phyloP scores from a whole-genome alignment of 2,797 vertebrate genomes.

The Lycodopsis pacificus region DNA sequence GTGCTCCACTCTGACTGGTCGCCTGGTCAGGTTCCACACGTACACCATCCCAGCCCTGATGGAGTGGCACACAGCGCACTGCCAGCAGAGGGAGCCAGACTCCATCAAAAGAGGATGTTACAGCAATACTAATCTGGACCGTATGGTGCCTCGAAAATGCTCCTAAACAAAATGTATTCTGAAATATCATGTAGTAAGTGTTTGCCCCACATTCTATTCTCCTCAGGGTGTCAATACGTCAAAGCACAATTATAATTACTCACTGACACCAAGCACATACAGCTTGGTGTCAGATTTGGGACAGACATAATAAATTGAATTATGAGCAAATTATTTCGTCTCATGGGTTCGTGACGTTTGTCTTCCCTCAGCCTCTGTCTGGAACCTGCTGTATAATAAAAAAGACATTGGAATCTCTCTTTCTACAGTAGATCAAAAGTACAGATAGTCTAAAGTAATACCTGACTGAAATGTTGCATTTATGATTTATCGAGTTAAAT shows the following conservation, averaged over 20 bases:
- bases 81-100: conserved; percentile 42
- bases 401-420: no score
- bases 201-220: not conserved
- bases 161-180: not conserved
- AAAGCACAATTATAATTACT: not conserved
- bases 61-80: conserved; percentile 74
- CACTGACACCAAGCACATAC: not conserved
- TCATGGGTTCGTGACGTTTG: no score
- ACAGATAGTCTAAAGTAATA: no score
- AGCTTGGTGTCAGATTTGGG: not conserved
- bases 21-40: conserved; percentile 74
- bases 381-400: no score
- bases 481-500: no score
- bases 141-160: not conserved
- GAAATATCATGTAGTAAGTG: not conserved
- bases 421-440: no score
- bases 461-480: no score
- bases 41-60: conserved; percentile 61
- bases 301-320: not conserved
- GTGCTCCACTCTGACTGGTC: conserved; percentile 75
- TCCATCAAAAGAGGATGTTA: not conserved
- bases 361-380: no score
- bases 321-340: not conserved
- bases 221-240: not conserved
- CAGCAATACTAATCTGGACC: not conserved